Base-by-base conservation (phyloP, 2,888 invertebrate genomes). In the Dicyrtomina minuta region DNA sequence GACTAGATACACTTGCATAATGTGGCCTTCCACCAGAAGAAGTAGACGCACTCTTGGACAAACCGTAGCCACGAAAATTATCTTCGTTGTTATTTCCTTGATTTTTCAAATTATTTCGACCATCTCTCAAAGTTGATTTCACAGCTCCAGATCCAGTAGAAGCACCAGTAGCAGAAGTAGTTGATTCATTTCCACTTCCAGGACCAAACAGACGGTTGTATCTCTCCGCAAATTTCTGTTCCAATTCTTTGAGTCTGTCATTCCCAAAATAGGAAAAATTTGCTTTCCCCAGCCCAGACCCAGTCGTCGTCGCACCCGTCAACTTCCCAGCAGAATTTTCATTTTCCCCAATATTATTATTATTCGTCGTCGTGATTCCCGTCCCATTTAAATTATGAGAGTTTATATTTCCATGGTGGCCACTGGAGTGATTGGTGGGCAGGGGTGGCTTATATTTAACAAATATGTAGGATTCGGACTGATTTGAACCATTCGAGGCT, bases 401-500 rank as follows among this genome's bases (percentile, higher is more conserved):
- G 26, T 41, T 60, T 17, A 13, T 51, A 22, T 20, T 67, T n/a
- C 39, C 39, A 58, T 65, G 51, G 62, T 64, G 67, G 55, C 49
- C 26, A 58, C 58, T 15, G 24, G 58, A 1, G 33, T 62, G 15
- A 60, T 44, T 69, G 13, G 75, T 75, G 8, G 78, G 78, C 44
- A 78, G 60, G 2, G 78, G 78, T 51, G 78, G 78, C 62, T 78
- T 78, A 66, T 77, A 78, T 56, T 78, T 78, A 8, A 78, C 78
- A 73, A 73, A 78, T 44, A 74, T 75, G 41, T 75, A 77, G 0
- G 77, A 70, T 67, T 78, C 77, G 20, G 76, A 72, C 12, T 58
- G 67, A 66, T 71, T 74, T 49, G 76, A 75, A 68, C 70, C 58
- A 44, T 70, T 61, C 12, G 74, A 74, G 17, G 65, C 49, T 1